Evolutionary conservation across 2,113 vertebrate species (phyloP).

Genomic region (Scolopax mira): DNA sequence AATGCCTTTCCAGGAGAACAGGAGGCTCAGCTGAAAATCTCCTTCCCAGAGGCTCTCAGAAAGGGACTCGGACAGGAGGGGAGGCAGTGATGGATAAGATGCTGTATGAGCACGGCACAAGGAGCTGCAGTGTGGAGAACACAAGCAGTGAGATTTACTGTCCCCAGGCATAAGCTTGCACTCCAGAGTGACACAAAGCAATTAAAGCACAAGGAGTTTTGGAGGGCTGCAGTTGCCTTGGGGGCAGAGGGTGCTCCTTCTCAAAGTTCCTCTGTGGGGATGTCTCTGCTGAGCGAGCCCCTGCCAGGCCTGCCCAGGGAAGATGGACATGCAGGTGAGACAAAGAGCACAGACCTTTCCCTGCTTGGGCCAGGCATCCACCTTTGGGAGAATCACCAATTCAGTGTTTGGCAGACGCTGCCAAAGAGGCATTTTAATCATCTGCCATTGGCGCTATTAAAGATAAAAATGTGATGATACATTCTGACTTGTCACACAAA

Average conservation of each 20-base stretch:
- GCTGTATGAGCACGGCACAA: background rate
- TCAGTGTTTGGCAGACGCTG: background rate
- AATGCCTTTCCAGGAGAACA: background rate
- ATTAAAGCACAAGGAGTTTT: background rate
- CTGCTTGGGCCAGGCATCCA: background rate
- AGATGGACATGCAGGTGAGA: background rate
- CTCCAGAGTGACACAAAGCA: background rate
- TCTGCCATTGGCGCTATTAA: background rate
- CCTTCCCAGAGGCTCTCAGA: background rate
- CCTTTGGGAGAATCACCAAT: background rate
- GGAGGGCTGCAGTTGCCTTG: background rate
- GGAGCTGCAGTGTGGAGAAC: background rate
- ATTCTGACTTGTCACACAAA: background rate
- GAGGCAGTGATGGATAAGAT: background rate
- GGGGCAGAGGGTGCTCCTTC: background rate
- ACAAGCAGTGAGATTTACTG: background rate
- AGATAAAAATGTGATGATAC: background rate
- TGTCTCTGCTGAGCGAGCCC: background rate
- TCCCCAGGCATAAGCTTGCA: background rate
- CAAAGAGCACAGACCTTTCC: background rate
- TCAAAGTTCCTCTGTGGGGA: background rate
- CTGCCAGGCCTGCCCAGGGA: background rate
- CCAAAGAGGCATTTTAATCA: background rate
- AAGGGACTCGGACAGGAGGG: background rate
- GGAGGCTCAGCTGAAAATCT: background rate